Evolutionary conservation across 1,140 invertebrate genomes (phyloP).

Genomic region (Gryllus bimaculatus): DNA sequence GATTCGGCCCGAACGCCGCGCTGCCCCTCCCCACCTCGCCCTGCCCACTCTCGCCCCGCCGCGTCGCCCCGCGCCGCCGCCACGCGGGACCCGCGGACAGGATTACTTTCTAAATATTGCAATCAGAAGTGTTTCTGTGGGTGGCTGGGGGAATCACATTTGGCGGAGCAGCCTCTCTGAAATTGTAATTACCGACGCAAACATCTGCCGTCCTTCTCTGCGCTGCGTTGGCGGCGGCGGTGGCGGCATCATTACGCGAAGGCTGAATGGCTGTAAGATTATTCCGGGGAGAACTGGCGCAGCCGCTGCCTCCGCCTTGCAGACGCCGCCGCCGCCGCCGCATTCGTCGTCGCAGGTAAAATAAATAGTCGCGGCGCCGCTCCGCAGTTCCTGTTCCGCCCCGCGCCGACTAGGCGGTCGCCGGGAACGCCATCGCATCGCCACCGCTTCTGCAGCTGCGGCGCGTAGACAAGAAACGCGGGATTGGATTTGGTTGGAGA

Average conservation of each 20-base stretch:
- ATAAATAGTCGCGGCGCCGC: not conserved
- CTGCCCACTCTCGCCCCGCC: too few relatives aligned
- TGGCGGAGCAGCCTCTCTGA: not conserved
- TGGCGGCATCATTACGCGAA: not conserved
- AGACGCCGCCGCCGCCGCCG: not conserved
- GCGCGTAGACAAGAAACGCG: too few relatives aligned
- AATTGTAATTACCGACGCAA: slow-evolving; percentile 4
- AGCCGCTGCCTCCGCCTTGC: not conserved
- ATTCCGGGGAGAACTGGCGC: not conserved
- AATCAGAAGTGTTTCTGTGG: not conserved
- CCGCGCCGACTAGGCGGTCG: too few relatives aligned
- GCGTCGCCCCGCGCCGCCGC: too few relatives aligned
- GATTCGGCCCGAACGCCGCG: not conserved
- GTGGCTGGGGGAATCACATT: not conserved
- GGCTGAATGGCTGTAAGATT: not conserved
- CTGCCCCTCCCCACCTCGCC: too few relatives aligned
- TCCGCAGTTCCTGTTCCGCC: too few relatives aligned
- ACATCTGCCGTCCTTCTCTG: not conserved
- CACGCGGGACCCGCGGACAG: not conserved
- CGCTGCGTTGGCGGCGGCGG: not conserved
- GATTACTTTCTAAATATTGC: slow-evolving; percentile 5
- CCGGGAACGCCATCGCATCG: too few relatives aligned
- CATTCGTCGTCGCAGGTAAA: not conserved
- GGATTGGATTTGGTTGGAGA: too few relatives aligned
- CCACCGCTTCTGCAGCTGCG: too few relatives aligned